Base-by-base conservation (phyloP, 2,888 invertebrate genomes). In the Mesopsocus fuscifrons region DNA sequence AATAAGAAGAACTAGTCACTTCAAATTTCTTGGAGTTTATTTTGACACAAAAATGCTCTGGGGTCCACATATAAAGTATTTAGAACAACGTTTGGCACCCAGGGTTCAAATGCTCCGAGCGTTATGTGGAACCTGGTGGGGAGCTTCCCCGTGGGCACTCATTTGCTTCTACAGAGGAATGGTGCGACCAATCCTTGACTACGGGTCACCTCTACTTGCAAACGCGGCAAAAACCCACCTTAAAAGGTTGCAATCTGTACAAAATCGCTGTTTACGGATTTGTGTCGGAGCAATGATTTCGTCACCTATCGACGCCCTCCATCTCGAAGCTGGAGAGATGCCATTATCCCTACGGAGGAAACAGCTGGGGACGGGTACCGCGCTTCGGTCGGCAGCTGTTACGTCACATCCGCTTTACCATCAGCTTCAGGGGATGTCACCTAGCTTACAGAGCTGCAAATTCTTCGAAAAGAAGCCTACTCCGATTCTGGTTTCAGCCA, bases 201-300 rank as follows among this genome's bases (percentile, higher is more conserved):
- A 45, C 22, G 42, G 32, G 6, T n/a, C 31, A 9, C 21, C 32
- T 2, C 11, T 45, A 20, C 42, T 15, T 34, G 45, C 9, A 5
- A 11, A 23, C n/a, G 34, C 21, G 2, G 16, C 42, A 11, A 20
- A 17, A 16, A 34, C 15, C 8, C 20, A 23, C 9, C 30, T 43
- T 26, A n/a, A 11, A 11, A 33, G 11, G 8, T 16, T 45, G 2
- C 34, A 44, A 18, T 20, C 5, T 9, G 21, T 22, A 2, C 45
- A 45, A 6, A 34, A 26, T 13, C n/a, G 21, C 16, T 41, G 42
- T 13, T 2, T 45, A n/a, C n/a, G 45, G 8, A 5, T 23, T 2
- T 33, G 42, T 26, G 13, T 45, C 15, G 43, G 34, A 1, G 42
- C 42, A 3, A 44, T 44, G 17, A 45, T 22, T 21, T 45, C 45